Evolutionary conservation across 2,113 vertebrate species (phyloP).

Genomic region (Zosterops hypoxanthus): DNA sequence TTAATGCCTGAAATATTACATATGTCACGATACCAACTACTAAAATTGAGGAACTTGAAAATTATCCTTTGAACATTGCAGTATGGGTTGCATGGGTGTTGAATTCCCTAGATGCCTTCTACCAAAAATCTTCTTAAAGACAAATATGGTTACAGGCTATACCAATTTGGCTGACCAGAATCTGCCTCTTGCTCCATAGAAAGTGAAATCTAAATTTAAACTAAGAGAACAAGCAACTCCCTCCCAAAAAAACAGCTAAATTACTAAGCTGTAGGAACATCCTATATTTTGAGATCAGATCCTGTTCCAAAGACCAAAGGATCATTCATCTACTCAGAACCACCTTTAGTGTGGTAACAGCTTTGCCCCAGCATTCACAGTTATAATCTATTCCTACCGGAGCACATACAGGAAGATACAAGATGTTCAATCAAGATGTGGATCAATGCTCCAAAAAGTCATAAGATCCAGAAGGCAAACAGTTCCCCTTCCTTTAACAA

Average conservation of each 20-base stretch:
- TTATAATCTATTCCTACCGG: neutral
- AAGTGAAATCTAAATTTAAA: neutral
- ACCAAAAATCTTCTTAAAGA: neutral
- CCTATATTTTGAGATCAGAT: neutral
- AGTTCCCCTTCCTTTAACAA: neutral
- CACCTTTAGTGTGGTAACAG: neutral
- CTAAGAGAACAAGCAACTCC: neutral
- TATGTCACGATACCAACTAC: neutral
- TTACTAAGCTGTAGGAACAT: neutral
- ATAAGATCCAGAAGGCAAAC: neutral
- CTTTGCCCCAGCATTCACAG: neutral
- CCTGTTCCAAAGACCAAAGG: neutral
- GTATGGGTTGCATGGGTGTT: neutral
- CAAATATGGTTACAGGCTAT: neutral
- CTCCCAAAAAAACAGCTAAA: neutral
- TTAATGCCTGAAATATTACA: neutral
- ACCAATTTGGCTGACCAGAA: neutral
- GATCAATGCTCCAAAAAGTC: neutral
- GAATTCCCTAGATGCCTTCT: neutral
- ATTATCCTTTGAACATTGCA: neutral
- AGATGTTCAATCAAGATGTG: neutral
- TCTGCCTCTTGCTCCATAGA: neutral
- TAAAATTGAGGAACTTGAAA: neutral
- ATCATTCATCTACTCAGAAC: neutral
- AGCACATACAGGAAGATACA: neutral